Evolutionary conservation across 2,113 vertebrate genomes (phyloP).

Genomic region (Drymodes brunneopygia): DNA sequence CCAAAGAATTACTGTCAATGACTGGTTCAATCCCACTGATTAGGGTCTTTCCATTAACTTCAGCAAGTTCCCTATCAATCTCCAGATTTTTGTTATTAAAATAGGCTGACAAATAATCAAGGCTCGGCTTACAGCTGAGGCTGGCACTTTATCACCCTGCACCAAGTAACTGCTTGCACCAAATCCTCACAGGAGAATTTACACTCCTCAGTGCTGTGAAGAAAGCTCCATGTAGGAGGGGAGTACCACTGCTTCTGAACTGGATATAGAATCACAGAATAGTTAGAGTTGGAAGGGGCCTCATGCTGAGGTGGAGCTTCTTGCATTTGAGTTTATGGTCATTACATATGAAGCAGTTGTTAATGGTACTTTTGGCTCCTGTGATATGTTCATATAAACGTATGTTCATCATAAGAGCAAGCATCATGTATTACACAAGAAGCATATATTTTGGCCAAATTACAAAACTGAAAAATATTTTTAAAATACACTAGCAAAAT

Average conservation of each 20-base stretch:
- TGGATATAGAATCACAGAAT: background rate
- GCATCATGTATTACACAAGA: background rate
- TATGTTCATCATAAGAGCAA: background rate
- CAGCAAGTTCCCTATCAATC: background rate
- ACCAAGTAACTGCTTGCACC: background rate
- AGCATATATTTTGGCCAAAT: background rate
- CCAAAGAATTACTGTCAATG: background rate
- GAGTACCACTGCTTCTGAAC: background rate
- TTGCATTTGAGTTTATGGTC: background rate
- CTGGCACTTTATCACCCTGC: background rate
- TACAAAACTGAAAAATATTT: background rate
- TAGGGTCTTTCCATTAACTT: background rate
- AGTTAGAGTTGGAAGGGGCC: background rate
- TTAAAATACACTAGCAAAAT: background rate
- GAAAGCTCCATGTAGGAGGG: fast-evolving
- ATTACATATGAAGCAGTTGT: background rate
- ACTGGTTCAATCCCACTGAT: background rate
- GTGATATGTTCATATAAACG: background rate
- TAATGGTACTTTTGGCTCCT: background rate
- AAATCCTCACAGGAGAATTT: background rate
- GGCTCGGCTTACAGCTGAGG: background rate
- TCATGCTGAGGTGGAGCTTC: background rate
- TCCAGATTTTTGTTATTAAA: background rate
- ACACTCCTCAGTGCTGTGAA: background rate
- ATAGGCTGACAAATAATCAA: background rate